Percentiles rank a stretch among this genome's conserved stretches.
Evolutionary conservation across 2,797 vertebrate genomes (phyloP).

Genomic region (Paedocypris micromegethes): DNA sequence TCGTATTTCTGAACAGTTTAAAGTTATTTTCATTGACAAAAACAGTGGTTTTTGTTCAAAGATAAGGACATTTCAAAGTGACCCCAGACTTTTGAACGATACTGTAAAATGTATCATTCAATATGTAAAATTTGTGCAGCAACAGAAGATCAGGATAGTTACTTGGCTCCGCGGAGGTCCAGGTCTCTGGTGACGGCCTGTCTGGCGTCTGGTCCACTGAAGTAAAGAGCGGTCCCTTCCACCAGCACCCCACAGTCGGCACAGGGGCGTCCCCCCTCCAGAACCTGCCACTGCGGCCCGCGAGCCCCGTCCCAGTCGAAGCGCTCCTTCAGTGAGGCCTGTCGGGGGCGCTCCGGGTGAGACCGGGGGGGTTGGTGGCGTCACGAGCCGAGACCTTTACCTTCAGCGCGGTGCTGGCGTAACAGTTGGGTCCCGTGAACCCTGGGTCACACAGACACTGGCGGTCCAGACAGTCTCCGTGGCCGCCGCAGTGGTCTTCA

Average conservation of each 20-base stretch:
- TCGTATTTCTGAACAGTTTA: too few species aligned
- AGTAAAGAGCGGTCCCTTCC: conserved; percentile 90
- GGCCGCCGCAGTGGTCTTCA: conserved; percentile 83
- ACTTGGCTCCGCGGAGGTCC: conserved; percentile 95
- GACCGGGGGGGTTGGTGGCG: not conserved
- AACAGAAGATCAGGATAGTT: conserved; percentile 51
- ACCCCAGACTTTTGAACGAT: too few species aligned
- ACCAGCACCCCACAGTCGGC: conserved; percentile 91
- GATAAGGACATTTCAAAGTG: too few species aligned
- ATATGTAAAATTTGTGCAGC: not conserved
- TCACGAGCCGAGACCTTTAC: conserved; percentile 55
- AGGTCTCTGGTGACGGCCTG: conserved; percentile 90
- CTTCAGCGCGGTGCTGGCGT: conserved; percentile 82
- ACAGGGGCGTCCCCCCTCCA: conserved; percentile 90
- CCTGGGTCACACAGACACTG: conserved; percentile 93
- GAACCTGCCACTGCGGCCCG: conserved; percentile 85
- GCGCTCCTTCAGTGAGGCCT: conserved; percentile 94
- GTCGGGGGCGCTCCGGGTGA: conserved; percentile 12
- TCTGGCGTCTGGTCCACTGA: conserved; percentile 84
- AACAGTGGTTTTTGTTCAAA: too few species aligned
- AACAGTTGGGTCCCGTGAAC: conserved; percentile 88
- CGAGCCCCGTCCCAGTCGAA: conserved; percentile 90
- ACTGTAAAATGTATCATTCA: not conserved
- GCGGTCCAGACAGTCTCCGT: conserved; percentile 91
- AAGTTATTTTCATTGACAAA: too few species aligned